Evolutionary conservation across 1,140 invertebrate species (phyloP), one percentile per base, ranked within the genome.

Genomic region (Cherax destructor): DNA sequence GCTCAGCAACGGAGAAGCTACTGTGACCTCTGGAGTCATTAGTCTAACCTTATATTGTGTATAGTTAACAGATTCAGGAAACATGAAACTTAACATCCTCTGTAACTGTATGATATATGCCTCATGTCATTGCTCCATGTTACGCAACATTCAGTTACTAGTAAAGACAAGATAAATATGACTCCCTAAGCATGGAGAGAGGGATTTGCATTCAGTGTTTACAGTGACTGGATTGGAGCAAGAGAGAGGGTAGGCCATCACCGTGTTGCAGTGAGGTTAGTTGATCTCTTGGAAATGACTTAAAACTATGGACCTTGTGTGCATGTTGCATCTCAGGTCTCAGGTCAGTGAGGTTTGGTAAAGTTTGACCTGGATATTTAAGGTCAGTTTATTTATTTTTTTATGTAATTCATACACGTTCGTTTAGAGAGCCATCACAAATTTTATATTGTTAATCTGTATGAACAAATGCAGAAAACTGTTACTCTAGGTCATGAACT

Each of bases 21-120:
- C 88, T 91, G 88, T 91, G 88, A 91, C 88, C 88, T 69, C 24
- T 91, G 81, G 88, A 91, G 88, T 91, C 88, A 10, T 78, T 91
- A 91, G 88, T 91, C 72, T 91, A 84, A 85, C 47, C 52, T 76
- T 74, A 74, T 74, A 21, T 74, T 74, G 69, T 74, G 69, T 74
- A 74, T 30, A 74, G 69, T 74, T n/a, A 74, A n/a, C 69, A 74
- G 69, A 74, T 74, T 74, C 69, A 74, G 69, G 69, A 74, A 74
- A 74, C 11, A 74, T 74, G 69, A 74, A 74, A n/a, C 7, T 65
- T 30, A 30, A 74, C 69, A 74, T 24, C n/a, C 21, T 74, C 6
- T 30, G 69, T 74, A 74, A 74, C 69, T 74, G n/a, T 74, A 30
- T 30, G 24, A 74, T 30, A 74, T 74, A 74, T 74, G 69, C 69